Base-by-base conservation (phyloP, 2,113 vertebrate species). In the Istiophorus platypterus region DNA sequence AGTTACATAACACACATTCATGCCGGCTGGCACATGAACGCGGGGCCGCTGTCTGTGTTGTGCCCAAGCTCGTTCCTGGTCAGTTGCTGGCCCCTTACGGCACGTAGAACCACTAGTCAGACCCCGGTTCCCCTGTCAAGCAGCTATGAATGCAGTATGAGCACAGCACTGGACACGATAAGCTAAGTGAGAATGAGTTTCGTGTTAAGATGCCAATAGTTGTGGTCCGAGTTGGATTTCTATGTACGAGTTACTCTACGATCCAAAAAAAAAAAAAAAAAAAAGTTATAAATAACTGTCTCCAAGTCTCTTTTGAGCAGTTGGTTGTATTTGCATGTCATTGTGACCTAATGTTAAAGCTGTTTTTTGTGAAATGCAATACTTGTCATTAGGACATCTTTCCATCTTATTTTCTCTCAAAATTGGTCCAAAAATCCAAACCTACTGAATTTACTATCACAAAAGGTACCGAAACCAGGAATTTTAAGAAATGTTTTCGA, bases 1-100 rank as follows among this genome's bases (percentile, higher is more conserved):
- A 26, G 78, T 94, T 95, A 85, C 89, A 84, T 91, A 94, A 95
- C 78, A 2, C 3, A 63, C 63, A 78, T 87, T 89, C 88, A 79
- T 69, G 62, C 78, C 5, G 86, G 73, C 72, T 64, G 85, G 63
- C 82, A 84, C 75, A 77, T 64, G 37, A 75, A 77, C 18, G 75
- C 54, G 3, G n/a, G 26, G 4, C 2, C 51, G 80, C 0, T 88
- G 84, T 82, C 74, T 72, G 42, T 24, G 75, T 62, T 85, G 72
- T 59, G 61, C 51, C 74, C 9, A 2, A 65, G 45, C 68, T 80
- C 7, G 78, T 85, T 29, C 59, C 64, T 18, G 84, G 67, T 52
- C 82, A 29, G 13, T 57, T 68, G 47, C 54, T 68, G 81, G 74
- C 72, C 84, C 78, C 75, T 85, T 66, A 77, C 41, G 86, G 78